Evolutionary conservation across 2,888 invertebrate species (phyloP), one percentile per base, ranked within the genome.

Genomic region (Drosophila picticornis): DNA sequence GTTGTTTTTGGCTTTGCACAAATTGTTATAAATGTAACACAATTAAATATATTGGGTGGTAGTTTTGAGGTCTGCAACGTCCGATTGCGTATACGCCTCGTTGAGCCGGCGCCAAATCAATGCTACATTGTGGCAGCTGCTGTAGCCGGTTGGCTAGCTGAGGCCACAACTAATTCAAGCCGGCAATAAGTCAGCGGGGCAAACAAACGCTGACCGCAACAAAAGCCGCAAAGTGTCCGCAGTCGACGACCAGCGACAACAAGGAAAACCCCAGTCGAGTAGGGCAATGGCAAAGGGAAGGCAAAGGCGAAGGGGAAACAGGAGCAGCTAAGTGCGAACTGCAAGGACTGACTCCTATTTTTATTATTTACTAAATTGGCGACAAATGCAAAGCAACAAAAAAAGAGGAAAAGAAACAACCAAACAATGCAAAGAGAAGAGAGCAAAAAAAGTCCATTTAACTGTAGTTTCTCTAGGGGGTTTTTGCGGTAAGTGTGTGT

Each of bases 351-450:
- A 80, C 82, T 81, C 67, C 83, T 72, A 75, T 80, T 83, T 78
- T 82, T 84, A 81, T 91, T 90, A 81, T 84, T 91, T 87, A 85
- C 80, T 85, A 87, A 89, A 92, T 92, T 91, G 92, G 83, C 85
- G 90, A 86, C 90, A 83, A 88, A 87, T 85, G 90, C 80, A 88
- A 81, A 87, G 83, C 61, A 73, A 71, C 29, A 56, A 29, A 51
- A n/a, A 77, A 66, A 55, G 65, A 81, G 25, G n/a, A 59, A 63
- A 59, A 63, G 65, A 67, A 75, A 60, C 46, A 78, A 70, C 52
- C 43, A 11, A 43, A 74, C 51, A 88, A 86, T 81, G 81, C 70
- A 66, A 72, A 73, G 25, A 72, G 66, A 68, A 80, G 60, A 64
- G 52, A 55, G 29, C 1, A 25, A 40, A 56, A 70, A 57, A 53